Conservation (phyloP, 2,113 vertebrate species). For the Candoia aspera region DNA sequence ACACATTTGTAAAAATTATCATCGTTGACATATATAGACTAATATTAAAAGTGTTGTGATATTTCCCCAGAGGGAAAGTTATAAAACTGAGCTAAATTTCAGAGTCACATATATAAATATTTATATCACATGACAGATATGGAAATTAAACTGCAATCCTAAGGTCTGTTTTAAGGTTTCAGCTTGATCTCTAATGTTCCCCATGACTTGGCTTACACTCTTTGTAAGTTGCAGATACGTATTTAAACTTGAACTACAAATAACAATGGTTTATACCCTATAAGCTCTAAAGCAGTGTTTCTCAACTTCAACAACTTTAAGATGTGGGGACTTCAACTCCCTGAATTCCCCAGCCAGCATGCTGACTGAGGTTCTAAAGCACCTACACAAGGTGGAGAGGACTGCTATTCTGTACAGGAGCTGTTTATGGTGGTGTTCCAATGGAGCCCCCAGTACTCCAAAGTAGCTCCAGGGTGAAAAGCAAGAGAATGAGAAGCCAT, state of each 20-base stretch:
- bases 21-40: not conserved
- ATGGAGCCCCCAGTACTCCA: no score
- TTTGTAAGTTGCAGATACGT: not conserved
- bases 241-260: not conserved
- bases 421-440: not conserved
- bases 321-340: no score
- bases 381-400: not conserved
- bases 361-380: not conserved
- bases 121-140: not conserved
- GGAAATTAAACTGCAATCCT: not conserved
- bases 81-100: not conserved
- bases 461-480: not conserved
- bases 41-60: not conserved
- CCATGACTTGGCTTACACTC: not conserved
- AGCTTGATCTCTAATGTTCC: not conserved
- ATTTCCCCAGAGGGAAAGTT: not conserved
- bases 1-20: not conserved
- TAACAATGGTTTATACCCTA: no score
- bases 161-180: not conserved
- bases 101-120: not conserved
- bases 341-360: no score
- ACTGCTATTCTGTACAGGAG: not conserved
- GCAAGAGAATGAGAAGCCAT: not conserved
- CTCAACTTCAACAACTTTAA: no score
- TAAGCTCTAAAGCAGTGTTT: no score